Percentiles rank a stretch among this genome's conserved stretches.
phyloP scores from a whole-genome alignment of 2,113 vertebrate species.

The Peromyscus polionotus region DNA sequence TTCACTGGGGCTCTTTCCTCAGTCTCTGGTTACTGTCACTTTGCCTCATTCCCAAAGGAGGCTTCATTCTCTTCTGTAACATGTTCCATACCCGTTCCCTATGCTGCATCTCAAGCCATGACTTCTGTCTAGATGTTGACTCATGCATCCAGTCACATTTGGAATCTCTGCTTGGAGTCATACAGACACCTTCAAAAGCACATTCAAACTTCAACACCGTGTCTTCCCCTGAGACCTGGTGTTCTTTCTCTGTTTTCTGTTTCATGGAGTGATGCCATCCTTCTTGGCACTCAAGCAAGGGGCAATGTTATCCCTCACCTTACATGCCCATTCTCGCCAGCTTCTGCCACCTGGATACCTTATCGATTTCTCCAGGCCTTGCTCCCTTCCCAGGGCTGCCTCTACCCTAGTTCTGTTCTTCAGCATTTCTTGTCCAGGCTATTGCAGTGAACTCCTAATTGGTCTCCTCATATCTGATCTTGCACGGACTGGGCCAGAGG shows the following conservation, averaged over 20 bases:
- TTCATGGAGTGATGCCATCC: not conserved
- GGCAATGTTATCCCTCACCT: not conserved
- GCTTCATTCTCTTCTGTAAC: not conserved
- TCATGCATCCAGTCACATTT: not conserved
- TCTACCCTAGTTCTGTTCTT: not conserved
- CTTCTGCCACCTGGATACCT: not conserved
- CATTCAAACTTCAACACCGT: not conserved
- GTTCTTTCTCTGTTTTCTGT: not conserved
- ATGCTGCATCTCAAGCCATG: not conserved
- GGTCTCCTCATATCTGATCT: slow-evolving; percentile 9
- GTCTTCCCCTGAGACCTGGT: not conserved
- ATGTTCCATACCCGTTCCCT: not conserved
- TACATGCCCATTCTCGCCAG: not conserved
- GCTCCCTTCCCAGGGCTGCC: not conserved
- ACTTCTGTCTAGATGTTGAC: not conserved
- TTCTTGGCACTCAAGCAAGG: not conserved
- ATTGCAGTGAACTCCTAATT: not conserved
- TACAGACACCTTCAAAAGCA: not conserved
- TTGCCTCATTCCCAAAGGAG: not conserved
- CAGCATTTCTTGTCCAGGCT: not conserved
- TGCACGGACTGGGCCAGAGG: not conserved
- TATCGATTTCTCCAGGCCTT: not conserved
- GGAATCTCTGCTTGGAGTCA: not conserved
- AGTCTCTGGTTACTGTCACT: not conserved
- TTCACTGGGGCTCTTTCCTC: not conserved